Evolutionary conservation across 1,140 invertebrate species (phyloP), one percentile per base, ranked within the genome.

Genomic region (Vanessa atalanta): DNA sequence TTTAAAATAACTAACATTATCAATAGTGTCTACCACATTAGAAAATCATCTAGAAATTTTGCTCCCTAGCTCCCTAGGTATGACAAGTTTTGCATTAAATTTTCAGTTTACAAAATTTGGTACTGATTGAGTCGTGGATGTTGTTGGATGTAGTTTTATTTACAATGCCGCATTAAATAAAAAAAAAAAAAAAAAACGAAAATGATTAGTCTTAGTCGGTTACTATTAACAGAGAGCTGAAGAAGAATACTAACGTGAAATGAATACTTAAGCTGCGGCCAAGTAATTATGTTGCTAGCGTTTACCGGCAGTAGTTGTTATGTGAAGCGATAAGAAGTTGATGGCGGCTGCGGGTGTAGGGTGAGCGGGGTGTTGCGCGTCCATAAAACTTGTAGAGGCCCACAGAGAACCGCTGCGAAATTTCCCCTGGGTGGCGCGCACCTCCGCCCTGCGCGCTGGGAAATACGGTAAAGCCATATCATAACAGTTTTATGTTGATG

Each of bases 401-500:
- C 88, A 78, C 77, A 76, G 90, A 91, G 91, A 89, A 80, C 80
- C 81, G 85, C 79, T 85, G 85, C 87, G 84, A 91, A 91, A 93
- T 92, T 92, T 92, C 90, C 91, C 91, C 81, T 84, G 89, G 86
- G 89, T 84, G 81, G 85, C 80, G 82, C 86, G 81, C 88, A 85
- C 86, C 87, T 83, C 83, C 74, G 76, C 85, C 83, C 85, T 74
- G 83, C 75, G 78, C 78, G 70, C 77, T 88, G 90, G 90, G 89
- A 91, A 91, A 91, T 91, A 88, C 88, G 84, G 82, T 83, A 82
- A 87, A 88, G 89, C 85, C 89, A 90, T 91, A 92, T 92, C 88
- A 91, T 92, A 91, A 91, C 90, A 90, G 85, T 89, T 92, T 92
- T 92, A 90, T 90, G 89, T 89, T 88, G 90, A 89, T 90, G 82